A percentile compares a stretch with the other conserved stretches of the same genome.
Evolutionary conservation across 2,797 vertebrate species (phyloP).

Genomic region (Lutjanus campechanus): DNA sequence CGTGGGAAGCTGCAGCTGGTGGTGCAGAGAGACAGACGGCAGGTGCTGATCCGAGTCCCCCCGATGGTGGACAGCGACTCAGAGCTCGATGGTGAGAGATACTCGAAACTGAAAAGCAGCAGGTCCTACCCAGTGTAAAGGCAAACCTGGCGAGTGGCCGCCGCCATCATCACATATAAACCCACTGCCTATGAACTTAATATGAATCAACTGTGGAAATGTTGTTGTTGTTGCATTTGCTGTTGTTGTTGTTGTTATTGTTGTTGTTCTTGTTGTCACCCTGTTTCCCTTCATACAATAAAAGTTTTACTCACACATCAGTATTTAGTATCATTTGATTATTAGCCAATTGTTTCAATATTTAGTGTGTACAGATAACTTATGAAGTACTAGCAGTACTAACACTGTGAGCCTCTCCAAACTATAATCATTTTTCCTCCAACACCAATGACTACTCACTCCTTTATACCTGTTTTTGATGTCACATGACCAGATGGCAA

Average conservation of each 20-base stretch:
- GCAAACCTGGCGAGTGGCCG: constrained; percentile 47
- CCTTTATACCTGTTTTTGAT: constrained; percentile 77
- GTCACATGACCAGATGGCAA: constrained; percentile 76
- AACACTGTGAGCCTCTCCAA: constrained; percentile 15
- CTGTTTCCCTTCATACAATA: constrained; percentile 75
- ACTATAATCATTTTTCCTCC: constrained; percentile 18
- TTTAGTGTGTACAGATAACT: constrained; percentile 16
- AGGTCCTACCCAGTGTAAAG: constrained; percentile 73
- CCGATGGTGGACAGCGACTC: constrained; percentile 96
- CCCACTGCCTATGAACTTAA: constrained; percentile 44
- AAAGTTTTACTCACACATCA: constrained; percentile 71
- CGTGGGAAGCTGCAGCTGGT: constrained; percentile 96
- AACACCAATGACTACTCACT: constrained; percentile 47
- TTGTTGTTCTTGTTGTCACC: constrained; percentile 66
- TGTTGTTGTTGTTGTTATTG: constrained; percentile 35
- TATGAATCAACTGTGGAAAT: constrained; percentile 52
- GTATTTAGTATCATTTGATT: constrained; percentile 70
- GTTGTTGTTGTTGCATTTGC: constrained; percentile 24
- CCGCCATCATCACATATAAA: constrained; percentile 52
- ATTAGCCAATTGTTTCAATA: neutral
- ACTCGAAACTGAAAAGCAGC: constrained; percentile 74
- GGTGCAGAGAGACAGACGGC: constrained; percentile 92
- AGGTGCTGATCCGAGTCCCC: constrained; percentile 94
- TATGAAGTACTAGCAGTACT: constrained; percentile 1
- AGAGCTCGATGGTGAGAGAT: constrained; percentile 94